phyloP scores from a whole-genome alignment of 2,797 vertebrate genomes.

The Lithobates sylvaticus region DNA sequence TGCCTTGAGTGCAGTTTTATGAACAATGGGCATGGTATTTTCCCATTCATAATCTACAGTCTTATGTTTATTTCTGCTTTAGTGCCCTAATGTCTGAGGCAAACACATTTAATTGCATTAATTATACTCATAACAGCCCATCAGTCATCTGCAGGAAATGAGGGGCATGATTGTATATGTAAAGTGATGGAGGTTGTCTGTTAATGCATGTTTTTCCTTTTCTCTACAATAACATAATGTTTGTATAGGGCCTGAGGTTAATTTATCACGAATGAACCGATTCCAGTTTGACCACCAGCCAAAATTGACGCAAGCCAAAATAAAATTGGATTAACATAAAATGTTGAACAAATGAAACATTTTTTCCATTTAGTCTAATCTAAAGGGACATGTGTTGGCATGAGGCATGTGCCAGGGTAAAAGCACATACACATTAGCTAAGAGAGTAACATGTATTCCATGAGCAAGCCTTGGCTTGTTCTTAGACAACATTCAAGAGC shows the following conservation, averaged over 20 bases:
- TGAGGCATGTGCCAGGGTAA: neutral
- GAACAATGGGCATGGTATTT: too few relatives aligned
- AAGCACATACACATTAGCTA: conserved; percentile 9
- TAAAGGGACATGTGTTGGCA: conserved; percentile 14
- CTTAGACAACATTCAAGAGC: neutral
- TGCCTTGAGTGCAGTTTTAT: too few relatives aligned
- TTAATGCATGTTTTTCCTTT: neutral
- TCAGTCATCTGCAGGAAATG: neutral
- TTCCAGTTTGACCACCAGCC: conserved; percentile 35
- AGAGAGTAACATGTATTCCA: neutral
- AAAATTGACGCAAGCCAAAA: conserved; percentile 3
- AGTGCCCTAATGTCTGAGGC: neutral
- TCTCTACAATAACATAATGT: conserved; percentile 20
- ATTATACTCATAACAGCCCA: neutral
- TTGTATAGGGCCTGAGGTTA: neutral
- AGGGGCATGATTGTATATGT: neutral
- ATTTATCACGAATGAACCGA: conserved; percentile 1
- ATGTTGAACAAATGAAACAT: conserved; percentile 4
- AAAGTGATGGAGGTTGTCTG: neutral
- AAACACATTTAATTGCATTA: neutral
- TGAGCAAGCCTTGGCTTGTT: conserved; percentile 16
- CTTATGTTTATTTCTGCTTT: too few relatives aligned
- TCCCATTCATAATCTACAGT: too few relatives aligned
- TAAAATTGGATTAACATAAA: conserved; percentile 14
- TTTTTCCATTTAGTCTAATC: conserved; percentile 21